A percentile compares a stretch with the other conserved stretches of the same genome.
Evolutionary conservation across 2,888 invertebrate species (phyloP).

Genomic region (Calameuta pallipes): DNA sequence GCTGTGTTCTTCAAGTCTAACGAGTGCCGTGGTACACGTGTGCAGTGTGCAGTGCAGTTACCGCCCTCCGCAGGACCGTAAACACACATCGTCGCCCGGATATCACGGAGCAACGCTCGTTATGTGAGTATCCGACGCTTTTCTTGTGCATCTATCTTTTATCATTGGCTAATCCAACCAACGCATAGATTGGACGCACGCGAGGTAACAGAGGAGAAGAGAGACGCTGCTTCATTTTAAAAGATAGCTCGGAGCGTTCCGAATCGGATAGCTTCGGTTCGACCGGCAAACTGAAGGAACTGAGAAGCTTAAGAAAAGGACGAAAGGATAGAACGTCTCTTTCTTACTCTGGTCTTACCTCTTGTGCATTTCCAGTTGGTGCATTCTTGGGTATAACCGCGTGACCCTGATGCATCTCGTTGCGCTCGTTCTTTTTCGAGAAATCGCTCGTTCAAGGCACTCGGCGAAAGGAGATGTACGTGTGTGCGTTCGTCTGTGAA

Average conservation of each 20-base stretch:
- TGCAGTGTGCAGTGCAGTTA: slow-evolving; percentile 19
- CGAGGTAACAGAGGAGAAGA: background rate
- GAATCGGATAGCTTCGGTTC: background rate
- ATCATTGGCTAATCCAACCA: background rate
- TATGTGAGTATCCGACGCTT: slow-evolving; percentile 46
- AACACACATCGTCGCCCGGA: slow-evolving; percentile 24
- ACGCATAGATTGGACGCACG: background rate
- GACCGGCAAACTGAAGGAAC: background rate
- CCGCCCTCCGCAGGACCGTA: slow-evolving; percentile 17
- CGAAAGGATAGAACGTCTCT: background rate
- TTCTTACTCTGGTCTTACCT: background rate
- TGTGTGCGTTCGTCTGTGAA: background rate
- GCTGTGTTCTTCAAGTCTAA: background rate
- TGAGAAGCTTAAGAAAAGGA: background rate
- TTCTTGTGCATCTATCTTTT: background rate
- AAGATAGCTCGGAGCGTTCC: background rate
- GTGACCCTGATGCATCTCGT: slow-evolving; percentile 37
- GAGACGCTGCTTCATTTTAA: background rate
- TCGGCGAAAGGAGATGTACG: background rate
- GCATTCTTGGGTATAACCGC: slow-evolving; percentile 12
- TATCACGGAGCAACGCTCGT: slow-evolving; percentile 43
- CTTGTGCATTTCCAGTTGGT: background rate
- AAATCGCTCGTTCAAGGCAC: background rate
- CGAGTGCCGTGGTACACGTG: slow-evolving; percentile 6
- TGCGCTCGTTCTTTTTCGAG: slow-evolving; percentile 22